A percentile compares a stretch with the other conserved stretches of the same genome.
phyloP scores from a whole-genome alignment of 1,140 invertebrate species.

The Lutraria rhynchaena region DNA sequence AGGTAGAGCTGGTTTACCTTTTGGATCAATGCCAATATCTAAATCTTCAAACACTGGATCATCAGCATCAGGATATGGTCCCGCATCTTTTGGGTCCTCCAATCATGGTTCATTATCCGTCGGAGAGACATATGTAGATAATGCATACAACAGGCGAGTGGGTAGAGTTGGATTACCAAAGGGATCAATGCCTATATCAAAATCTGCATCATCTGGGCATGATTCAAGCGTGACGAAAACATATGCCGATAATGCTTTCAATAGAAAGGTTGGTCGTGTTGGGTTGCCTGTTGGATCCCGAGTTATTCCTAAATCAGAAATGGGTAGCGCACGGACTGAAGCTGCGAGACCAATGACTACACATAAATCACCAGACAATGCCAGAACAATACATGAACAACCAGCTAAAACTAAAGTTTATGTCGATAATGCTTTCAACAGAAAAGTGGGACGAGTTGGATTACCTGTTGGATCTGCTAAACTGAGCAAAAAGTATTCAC shows the following conservation, averaged over 20 bases:
- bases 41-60: not conserved
- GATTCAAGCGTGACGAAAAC: too few species aligned
- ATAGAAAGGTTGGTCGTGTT: conserved; percentile 58
- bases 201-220: not conserved
- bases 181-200: conserved; percentile 60
- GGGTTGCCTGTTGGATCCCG: conserved; percentile 52
- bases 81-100: too few species aligned
- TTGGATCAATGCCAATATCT: not conserved
- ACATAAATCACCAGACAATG: not conserved
- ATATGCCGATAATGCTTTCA: conserved; percentile 66
- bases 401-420: conserved; percentile 2
- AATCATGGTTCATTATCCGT: too few species aligned
- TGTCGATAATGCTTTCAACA: conserved; percentile 39
- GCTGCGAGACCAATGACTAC: too few species aligned
- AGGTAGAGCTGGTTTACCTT: conserved; percentile 59
- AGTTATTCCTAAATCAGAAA: conserved; percentile 18
- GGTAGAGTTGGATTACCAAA: conserved; percentile 64
- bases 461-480: conserved; percentile 13
- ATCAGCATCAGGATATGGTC: not conserved
- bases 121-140: conserved; percentile 64
- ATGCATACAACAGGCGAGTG: conserved; percentile 58
- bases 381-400: too few species aligned
- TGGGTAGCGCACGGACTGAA: not conserved
- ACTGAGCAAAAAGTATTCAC: not conserved
- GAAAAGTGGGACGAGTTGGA: conserved; percentile 56